A percentile compares a stretch with the other conserved stretches of the same genome.
phyloP scores from a whole-genome alignment of 2,113 vertebrate species.

The Erythrolamprus reginae region DNA sequence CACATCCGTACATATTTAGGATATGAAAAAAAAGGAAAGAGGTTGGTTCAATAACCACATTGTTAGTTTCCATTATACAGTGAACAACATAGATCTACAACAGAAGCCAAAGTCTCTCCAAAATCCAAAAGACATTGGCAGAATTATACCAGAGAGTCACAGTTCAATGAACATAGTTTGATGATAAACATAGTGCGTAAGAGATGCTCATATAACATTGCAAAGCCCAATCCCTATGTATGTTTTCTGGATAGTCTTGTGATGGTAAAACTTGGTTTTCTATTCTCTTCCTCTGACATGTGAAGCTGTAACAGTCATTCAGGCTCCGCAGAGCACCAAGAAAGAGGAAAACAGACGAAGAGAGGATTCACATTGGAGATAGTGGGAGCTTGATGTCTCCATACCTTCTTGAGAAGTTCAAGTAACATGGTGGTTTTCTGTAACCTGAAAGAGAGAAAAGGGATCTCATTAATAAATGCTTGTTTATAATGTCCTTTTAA shows the following conservation, averaged over 20 bases:
- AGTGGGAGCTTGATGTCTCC: background rate
- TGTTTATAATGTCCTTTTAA: too few relatives aligned
- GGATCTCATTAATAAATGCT: background rate
- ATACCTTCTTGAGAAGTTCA: constrained; percentile 1
- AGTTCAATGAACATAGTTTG: background rate
- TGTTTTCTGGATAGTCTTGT: background rate
- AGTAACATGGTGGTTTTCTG: background rate
- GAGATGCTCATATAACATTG: background rate
- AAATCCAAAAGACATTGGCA: background rate
- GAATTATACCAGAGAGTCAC: background rate
- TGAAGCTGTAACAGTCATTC: background rate
- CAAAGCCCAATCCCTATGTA: background rate
- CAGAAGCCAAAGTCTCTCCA: background rate
- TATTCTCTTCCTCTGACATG: background rate
- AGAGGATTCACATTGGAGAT: constrained; percentile 1
- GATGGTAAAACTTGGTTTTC: background rate
- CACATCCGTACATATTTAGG: background rate
- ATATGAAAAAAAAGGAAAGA: background rate
- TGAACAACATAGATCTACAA: background rate
- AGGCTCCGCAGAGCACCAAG: background rate
- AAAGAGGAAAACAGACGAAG: background rate
- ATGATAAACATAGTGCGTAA: background rate
- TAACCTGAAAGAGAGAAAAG: background rate
- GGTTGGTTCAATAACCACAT: background rate
- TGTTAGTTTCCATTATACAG: background rate